Evolutionary conservation across 2,888 invertebrate species (phyloP).

Genomic region (Temnothorax unifasciatus): DNA sequence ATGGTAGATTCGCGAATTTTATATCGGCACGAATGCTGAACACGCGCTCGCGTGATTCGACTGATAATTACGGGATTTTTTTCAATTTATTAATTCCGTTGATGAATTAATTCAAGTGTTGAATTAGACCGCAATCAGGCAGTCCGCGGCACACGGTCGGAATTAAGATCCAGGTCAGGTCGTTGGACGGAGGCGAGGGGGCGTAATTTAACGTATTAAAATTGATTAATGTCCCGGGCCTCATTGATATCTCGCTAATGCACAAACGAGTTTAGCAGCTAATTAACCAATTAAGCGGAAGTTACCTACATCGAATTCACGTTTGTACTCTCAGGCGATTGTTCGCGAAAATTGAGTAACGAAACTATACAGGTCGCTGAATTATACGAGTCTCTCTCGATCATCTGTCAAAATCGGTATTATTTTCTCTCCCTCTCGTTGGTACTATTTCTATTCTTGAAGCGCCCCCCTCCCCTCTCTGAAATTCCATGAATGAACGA

Average conservation of each 20-base stretch:
- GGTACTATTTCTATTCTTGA: neutral
- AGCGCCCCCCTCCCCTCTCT: neutral
- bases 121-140: conserved; percentile 83
- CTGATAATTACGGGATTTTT: conserved; percentile 77
- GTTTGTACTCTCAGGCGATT: neutral
- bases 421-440: neutral
- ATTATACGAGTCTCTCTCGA: neutral
- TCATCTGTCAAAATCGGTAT: neutral
- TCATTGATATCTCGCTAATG: conserved; percentile 55
- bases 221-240: conserved; percentile 75
- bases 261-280: conserved; percentile 33
- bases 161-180: conserved; percentile 76
- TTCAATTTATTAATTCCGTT: conserved; percentile 76
- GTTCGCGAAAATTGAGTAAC: neutral
- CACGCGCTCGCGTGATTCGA: conserved; percentile 63
- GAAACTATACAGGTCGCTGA: neutral
- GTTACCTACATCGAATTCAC: neutral
- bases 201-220: conserved; percentile 78
- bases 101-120: conserved; percentile 82
- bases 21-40: neutral
- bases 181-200: conserved; percentile 71
- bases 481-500: neutral
- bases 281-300: conserved; percentile 35
- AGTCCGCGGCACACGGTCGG: conserved; percentile 72
- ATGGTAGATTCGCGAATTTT: neutral